phyloP scores from a whole-genome alignment of 2,113 vertebrate genomes.

The Catharus fuscescens region DNA sequence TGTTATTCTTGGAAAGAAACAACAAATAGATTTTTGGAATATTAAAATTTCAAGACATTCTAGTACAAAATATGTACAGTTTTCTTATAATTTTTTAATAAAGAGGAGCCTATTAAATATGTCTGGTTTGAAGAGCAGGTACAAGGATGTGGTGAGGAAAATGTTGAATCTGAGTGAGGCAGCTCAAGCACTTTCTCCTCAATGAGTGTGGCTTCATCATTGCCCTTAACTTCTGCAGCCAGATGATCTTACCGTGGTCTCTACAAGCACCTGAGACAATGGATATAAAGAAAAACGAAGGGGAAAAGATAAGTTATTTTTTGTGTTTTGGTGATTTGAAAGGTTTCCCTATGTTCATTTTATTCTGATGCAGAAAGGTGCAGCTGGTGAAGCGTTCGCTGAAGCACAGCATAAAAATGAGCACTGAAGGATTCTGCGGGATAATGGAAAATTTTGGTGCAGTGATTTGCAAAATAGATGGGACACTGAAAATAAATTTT shows the following conservation, averaged over 20 bases:
- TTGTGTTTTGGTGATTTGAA: background rate
- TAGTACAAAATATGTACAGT: background rate
- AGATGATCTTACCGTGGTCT: background rate
- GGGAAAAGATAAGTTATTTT: background rate
- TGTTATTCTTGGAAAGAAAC: background rate
- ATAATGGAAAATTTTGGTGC: constrained; percentile 10
- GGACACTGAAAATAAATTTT: background rate
- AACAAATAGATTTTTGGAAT: background rate
- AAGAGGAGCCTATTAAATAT: background rate
- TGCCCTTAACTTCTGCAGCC: background rate
- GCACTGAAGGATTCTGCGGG: background rate
- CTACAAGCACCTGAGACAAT: background rate
- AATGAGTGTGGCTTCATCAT: background rate
- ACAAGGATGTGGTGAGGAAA: background rate
- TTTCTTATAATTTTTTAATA: background rate
- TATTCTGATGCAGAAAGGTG: background rate
- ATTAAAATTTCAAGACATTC: background rate
- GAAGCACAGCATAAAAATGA: constrained; percentile 27
- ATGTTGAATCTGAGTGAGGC: background rate
- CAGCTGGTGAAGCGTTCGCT: background rate
- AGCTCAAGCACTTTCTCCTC: background rate
- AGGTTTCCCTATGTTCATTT: background rate
- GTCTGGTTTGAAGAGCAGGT: background rate
- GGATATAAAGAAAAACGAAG: background rate
- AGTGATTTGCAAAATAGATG: constrained; percentile 43